Evolutionary conservation across 2,113 vertebrate genomes (phyloP).

Genomic region (Telmatochromis sp.): DNA sequence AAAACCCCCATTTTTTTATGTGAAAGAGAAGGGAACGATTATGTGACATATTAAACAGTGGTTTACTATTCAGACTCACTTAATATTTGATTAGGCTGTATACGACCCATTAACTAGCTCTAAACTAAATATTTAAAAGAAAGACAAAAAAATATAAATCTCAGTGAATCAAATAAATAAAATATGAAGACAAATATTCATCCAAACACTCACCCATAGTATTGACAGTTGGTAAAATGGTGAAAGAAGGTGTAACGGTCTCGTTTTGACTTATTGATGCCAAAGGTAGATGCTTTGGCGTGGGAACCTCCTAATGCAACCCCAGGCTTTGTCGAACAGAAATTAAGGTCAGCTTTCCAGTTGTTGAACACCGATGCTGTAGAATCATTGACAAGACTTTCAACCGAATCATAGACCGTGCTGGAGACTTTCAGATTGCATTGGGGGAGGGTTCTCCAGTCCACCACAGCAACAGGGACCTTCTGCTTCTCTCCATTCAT

Average conservation of each 20-base stretch:
- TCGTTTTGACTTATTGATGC: constrained; percentile 32
- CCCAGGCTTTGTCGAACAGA: not conserved
- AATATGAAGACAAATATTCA: not conserved
- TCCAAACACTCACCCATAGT: constrained; percentile 37
- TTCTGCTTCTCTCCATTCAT: not conserved
- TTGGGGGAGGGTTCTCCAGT: not conserved
- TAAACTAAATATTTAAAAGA: not conserved
- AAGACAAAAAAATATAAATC: not conserved
- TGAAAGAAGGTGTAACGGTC: constrained; percentile 52
- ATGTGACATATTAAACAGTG: not conserved
- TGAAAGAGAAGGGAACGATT: not conserved
- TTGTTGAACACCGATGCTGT: not conserved
- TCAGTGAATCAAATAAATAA: not conserved
- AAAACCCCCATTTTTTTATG: accelerated
- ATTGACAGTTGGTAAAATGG: constrained; percentile 33
- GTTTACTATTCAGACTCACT: not conserved
- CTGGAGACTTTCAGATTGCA: not conserved
- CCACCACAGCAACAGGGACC: not conserved
- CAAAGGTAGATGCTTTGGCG: constrained; percentile 6
- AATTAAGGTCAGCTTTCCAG: constrained; percentile 58
- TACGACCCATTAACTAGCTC: not conserved
- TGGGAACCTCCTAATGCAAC: constrained; percentile 21
- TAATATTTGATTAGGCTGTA: not conserved
- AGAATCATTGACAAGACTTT: not conserved
- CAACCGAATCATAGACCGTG: not conserved